Evolutionary conservation across 2,888 invertebrate genomes (phyloP), one percentile per base, ranked within the genome.

Genomic region (Pheosia tremula): DNA sequence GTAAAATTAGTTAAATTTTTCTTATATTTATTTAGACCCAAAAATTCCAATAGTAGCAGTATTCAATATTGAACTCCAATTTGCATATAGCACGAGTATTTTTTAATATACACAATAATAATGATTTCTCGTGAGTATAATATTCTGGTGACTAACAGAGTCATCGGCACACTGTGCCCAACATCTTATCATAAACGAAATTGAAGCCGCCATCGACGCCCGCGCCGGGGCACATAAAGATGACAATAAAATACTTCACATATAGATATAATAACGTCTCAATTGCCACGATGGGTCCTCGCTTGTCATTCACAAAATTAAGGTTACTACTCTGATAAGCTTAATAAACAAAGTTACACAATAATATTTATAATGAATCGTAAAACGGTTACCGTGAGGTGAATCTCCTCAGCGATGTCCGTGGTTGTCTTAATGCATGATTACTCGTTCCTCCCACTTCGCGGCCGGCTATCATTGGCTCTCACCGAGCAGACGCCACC

Each of bases 371-470:
- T 80, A 83, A 82, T 80, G 78, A 82, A 77, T 79, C 78, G 78
- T 81, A 80, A 83, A 80, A 80, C 79, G 83, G 84, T 81, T 81
- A 79, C 82, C 77, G 78, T 76, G 74, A 81, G 79, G 83, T 84
- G 84, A 84, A 84, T 83, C 88, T 85, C 80, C 76, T 75, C 75
- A 72, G 74, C 75, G 73, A 74, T 67, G 78, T 64, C 77, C 75
- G 79, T 79, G 77, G 84, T 71, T 65, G 74, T 84, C 83, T 87
- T 87, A 87, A 87, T 88, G 87, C 86, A 85, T 88, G 88, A 88
- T 89, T 88, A 85, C 87, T 81, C 84, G 90, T 81, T 89, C 93
- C 93, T 88, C 93, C 92, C 92, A 92, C 90, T 79, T 79, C 71
- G 72, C 74, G 79, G 75, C 78, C 84, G 78, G 84, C 87, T 87